A percentile compares a stretch with the other conserved stretches of the same genome.
Evolutionary conservation across 2,797 vertebrate species (phyloP).

Genomic region (Poecilia wingei): DNA sequence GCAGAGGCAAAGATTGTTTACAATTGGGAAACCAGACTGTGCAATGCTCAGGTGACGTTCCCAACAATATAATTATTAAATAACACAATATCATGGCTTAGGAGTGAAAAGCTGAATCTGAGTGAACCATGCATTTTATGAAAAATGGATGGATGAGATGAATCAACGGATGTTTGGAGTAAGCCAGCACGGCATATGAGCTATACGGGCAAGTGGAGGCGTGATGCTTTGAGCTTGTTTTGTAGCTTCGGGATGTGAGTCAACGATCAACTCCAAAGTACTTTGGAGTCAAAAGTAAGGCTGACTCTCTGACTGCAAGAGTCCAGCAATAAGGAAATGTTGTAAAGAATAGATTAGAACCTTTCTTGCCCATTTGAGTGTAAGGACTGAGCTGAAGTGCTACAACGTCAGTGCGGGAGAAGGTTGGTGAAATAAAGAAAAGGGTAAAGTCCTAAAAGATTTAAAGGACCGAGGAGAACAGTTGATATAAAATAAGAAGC

Average conservation of each 20-base stretch:
- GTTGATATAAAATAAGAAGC: slow-evolving; percentile 57
- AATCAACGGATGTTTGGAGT: not conserved
- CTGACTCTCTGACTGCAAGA: not conserved
- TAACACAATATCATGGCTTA: not conserved
- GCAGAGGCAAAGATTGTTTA: not conserved
- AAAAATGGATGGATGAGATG: not conserved
- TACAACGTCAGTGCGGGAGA: not conserved
- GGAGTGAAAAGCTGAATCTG: not conserved
- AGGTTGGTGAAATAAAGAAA: slow-evolving; percentile 27
- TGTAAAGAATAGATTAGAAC: not conserved
- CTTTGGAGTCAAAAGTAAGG: not conserved
- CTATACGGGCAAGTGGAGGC: not conserved
- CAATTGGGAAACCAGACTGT: not conserved
- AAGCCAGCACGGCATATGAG: not conserved
- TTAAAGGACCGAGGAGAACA: slow-evolving; percentile 39
- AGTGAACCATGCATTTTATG: not conserved
- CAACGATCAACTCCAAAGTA: not conserved
- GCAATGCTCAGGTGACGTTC: not conserved
- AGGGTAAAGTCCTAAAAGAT: slow-evolving; percentile 31
- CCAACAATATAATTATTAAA: not conserved
- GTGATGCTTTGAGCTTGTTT: not conserved
- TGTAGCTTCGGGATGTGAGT: not conserved
- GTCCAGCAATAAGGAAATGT: not conserved
- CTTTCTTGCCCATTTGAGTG: slow-evolving; percentile 12
- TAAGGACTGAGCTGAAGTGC: slow-evolving; percentile 1